These are phyloP conservation scores for Chiloscyllium punctatum DNA, from an alignment of 2,797 vertebrate species.

Conservation along the genomic window DNA sequence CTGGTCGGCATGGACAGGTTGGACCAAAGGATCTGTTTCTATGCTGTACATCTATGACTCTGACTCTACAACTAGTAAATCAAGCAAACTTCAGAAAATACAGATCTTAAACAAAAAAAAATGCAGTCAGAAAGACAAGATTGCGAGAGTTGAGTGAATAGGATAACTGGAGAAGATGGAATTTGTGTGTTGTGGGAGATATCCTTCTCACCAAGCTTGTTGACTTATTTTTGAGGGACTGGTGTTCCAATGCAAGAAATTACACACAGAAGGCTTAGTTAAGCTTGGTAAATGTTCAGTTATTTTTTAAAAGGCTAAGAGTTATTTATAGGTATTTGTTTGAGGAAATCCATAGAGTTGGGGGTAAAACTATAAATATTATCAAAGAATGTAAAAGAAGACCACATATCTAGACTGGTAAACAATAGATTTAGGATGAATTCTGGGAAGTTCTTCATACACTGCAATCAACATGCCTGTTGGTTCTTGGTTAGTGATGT, in stretches of 20 bases:
- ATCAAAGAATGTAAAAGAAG: neutral
- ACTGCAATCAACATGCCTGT: neutral
- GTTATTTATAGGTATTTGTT: neutral
- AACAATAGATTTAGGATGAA: neutral
- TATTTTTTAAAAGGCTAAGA: too few relatives aligned
- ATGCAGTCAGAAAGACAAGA: neutral
- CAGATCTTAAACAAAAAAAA: neutral
- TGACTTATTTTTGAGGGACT: neutral
- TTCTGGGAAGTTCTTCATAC: neutral
- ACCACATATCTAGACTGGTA: neutral
- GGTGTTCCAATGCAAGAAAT: neutral
- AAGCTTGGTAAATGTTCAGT: neutral
- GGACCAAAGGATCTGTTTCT: too few relatives aligned
- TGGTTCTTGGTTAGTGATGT: neutral
- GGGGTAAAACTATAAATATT: neutral
- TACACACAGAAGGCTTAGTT: neutral
- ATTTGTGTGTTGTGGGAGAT: neutral
- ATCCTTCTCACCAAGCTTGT: neutral
- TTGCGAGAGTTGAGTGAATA: neutral
- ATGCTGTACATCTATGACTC: too few relatives aligned
- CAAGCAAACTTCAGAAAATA: neutral
- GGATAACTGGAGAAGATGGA: neutral
- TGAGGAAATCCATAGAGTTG: neutral
- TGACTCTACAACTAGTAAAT: neutral
- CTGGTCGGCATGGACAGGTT: too few relatives aligned